phyloP scores from a whole-genome alignment of 2,888 invertebrate species.

The Cremastobaeus sp. region DNA sequence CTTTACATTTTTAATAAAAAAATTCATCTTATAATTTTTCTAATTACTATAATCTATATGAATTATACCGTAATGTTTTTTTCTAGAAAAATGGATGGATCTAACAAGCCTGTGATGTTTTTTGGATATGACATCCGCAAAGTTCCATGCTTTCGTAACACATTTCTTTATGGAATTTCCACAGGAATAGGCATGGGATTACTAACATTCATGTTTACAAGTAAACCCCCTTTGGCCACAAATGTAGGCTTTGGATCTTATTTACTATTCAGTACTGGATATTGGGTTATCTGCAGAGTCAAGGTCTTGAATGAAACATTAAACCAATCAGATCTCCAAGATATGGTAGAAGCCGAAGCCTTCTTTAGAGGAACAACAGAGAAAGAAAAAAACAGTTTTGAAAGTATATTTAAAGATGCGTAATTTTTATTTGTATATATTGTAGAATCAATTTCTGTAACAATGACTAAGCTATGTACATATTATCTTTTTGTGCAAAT shows the following conservation, averaged over 20 bases:
- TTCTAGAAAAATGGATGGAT: slow-evolving; percentile 13
- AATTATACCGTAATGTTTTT: too few species aligned
- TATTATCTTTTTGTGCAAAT: background rate
- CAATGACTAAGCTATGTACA: background rate
- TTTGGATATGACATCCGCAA: slow-evolving; percentile 51
- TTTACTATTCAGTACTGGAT: slow-evolving; percentile 31
- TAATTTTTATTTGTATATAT: background rate
- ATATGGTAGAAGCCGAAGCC: background rate
- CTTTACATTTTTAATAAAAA: too few species aligned
- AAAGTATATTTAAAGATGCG: background rate
- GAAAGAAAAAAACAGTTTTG: background rate
- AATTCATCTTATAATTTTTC: too few species aligned
- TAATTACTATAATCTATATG: too few species aligned
- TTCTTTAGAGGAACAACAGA: slow-evolving; percentile 3
- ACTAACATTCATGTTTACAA: slow-evolving; percentile 56
- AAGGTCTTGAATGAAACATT: background rate
- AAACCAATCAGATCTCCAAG: slow-evolving; percentile 4
- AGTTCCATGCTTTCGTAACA: slow-evolving; percentile 58
- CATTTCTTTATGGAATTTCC: slow-evolving; percentile 55
- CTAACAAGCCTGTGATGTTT: slow-evolving; percentile 31
- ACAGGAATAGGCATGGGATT: slow-evolving; percentile 49
- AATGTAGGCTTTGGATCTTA: slow-evolving; percentile 56
- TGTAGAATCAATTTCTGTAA: too few species aligned
- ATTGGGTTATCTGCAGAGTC: slow-evolving; percentile 44
- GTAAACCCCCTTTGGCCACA: slow-evolving; percentile 45